Conservation (phyloP, 2,888 invertebrate genomes). For the Seira ritae region DNA sequence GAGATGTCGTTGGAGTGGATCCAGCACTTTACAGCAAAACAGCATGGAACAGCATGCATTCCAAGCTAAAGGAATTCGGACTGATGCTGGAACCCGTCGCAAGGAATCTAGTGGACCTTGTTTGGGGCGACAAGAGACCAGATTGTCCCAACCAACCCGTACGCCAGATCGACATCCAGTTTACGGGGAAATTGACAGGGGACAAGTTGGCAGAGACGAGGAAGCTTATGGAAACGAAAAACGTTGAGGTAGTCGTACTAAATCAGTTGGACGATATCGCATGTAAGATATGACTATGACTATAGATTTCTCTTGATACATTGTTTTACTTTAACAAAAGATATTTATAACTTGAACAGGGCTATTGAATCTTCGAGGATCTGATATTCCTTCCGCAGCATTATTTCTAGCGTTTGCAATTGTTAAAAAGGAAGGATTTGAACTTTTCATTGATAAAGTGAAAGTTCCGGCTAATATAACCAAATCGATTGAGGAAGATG, state of each 20-base stretch:
- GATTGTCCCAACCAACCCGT: slow-evolving; percentile 78
- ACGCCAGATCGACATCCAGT: slow-evolving; percentile 79
- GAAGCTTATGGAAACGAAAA: slow-evolving; percentile 82
- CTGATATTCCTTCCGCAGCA: slow-evolving; percentile 92
- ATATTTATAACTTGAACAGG: slow-evolving; percentile 77
- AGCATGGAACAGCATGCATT: slow-evolving; percentile 80
- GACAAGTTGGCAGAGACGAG: slow-evolving; percentile 83
- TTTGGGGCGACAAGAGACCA: slow-evolving; percentile 81
- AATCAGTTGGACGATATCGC: slow-evolving; percentile 91
- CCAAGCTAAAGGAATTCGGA: slow-evolving; percentile 80
- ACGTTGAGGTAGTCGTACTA: slow-evolving; percentile 82
- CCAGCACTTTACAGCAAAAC: slow-evolving; percentile 83
- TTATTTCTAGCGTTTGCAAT: slow-evolving; percentile 85
- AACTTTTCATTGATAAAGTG: slow-evolving; percentile 82
- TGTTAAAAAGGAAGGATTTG: slow-evolving; percentile 78
- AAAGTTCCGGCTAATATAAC: slow-evolving; percentile 78
- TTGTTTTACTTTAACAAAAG: neutral
- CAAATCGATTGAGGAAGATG: slow-evolving; percentile 80
- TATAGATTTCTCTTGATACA: neutral
- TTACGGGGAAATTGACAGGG: slow-evolving; percentile 80
- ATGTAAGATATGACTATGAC: slow-evolving; percentile 79
- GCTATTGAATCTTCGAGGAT: slow-evolving; percentile 90
- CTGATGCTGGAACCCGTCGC: slow-evolving; percentile 82
- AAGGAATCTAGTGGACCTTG: slow-evolving; percentile 84
- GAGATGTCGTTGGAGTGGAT: slow-evolving; percentile 86